These are phyloP conservation scores for Orestias chungarensis DNA, from an alignment of 2,797 vertebrate species.

Conservation along the genomic window DNA sequence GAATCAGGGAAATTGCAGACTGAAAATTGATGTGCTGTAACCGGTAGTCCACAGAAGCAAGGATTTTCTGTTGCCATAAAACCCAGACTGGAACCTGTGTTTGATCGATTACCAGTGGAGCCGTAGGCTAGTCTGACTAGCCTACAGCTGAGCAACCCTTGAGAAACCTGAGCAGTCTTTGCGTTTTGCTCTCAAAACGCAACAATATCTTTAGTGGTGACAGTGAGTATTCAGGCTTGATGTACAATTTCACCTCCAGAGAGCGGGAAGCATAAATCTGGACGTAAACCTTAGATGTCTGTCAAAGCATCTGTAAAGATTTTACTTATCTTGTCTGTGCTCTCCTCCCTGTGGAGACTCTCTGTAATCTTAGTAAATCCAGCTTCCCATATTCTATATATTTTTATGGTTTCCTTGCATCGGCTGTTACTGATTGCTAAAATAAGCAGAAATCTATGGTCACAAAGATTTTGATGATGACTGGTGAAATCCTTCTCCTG, in stretches of 20 bases:
- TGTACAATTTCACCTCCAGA: constrained; percentile 37
- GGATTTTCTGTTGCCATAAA: constrained; percentile 21
- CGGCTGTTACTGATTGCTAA: constrained; percentile 2
- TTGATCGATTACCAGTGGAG: constrained; percentile 43
- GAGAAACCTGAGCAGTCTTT: constrained; percentile 6
- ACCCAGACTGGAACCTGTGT: constrained; percentile 18
- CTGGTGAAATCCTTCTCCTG: background rate
- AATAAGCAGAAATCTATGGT: constrained; percentile 14
- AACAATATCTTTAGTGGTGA: constrained; percentile 39
- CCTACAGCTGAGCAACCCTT: constrained; percentile 24
- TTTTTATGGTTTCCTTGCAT: constrained; percentile 8
- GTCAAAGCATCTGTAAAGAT: constrained; percentile 24
- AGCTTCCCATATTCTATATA: background rate
- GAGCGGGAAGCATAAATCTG: constrained; percentile 43
- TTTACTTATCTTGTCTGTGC: constrained; percentile 20
- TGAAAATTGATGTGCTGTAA: constrained; percentile 1
- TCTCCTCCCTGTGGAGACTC: constrained; percentile 1
- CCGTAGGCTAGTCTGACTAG: constrained; percentile 27
- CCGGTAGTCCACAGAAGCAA: background rate
- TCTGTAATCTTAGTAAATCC: constrained; percentile 29
- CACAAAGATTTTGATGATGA: background rate
- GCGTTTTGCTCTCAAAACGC: constrained; percentile 14
- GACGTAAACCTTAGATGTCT: constrained; percentile 38
- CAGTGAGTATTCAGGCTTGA: constrained; percentile 5
- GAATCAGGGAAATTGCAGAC: background rate